A percentile compares a stretch with the other conserved stretches of the same genome.
phyloP scores from a whole-genome alignment of 2,113 vertebrate species.

The Ictalurus punctatus region DNA sequence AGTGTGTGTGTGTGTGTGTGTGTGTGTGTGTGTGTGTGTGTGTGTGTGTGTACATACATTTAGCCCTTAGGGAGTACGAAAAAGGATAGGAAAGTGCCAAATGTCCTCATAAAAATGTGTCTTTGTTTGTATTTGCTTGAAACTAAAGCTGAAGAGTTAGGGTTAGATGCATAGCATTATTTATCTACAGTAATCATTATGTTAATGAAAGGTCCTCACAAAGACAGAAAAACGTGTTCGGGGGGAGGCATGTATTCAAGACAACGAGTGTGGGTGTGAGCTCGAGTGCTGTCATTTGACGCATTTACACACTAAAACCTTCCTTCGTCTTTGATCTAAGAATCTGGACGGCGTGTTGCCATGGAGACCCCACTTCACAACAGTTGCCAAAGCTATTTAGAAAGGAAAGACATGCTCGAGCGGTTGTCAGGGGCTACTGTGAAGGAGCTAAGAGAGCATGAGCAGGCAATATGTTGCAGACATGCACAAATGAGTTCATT shows the following conservation, averaged over 20 bases:
- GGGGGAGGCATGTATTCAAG: neutral
- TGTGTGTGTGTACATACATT: neutral
- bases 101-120: neutral
- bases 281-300: constrained; percentile 44
- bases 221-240: neutral
- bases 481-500: constrained; percentile 18
- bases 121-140: neutral
- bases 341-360: constrained; percentile 69
- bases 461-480: constrained; percentile 34
- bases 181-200: no score
- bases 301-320: constrained; percentile 60
- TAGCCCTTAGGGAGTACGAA: neutral
- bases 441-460: constrained; percentile 31
- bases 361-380: constrained; percentile 62
- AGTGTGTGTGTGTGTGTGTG: constrained; percentile 23
- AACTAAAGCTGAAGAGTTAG: neutral
- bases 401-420: constrained; percentile 60
- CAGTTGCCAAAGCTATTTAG: constrained; percentile 60
- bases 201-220: neutral
- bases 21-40: constrained; percentile 32
- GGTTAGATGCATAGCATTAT: neutral
- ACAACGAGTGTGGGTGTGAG: constrained; percentile 28
- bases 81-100: neutral
- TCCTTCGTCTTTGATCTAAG: constrained; percentile 69
- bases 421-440: constrained; percentile 66